Evolutionary conservation across 2,797 vertebrate genomes (phyloP).

Genomic region (Oreochromis mossambicus): DNA sequence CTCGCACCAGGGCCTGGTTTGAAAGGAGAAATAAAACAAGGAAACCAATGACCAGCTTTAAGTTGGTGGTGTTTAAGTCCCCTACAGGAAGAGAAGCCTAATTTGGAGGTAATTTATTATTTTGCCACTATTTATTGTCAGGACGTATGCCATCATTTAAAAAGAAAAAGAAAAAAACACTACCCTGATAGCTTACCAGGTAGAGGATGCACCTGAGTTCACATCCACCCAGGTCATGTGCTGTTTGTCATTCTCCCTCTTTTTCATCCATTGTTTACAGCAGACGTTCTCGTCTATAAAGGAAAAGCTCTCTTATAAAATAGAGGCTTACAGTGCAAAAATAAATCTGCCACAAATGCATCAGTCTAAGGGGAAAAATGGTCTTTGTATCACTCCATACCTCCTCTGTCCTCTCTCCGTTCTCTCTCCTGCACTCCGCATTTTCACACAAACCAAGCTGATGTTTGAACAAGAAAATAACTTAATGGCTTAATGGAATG

Average conservation of each 20-base stretch:
- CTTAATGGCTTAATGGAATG: conserved; percentile 9
- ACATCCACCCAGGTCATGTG: not conserved
- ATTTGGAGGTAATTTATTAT: not conserved
- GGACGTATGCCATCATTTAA: not conserved
- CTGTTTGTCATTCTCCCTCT: not conserved
- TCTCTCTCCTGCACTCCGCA: not conserved
- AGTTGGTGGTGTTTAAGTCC: not conserved
- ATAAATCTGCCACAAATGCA: not conserved
- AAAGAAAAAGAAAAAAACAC: not conserved
- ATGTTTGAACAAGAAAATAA: not conserved
- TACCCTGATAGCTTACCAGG: not conserved
- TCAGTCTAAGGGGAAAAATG: not conserved
- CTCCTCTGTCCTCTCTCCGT: not conserved
- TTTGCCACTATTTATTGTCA: not conserved
- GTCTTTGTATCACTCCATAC: not conserved
- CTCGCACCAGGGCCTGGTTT: too few species aligned
- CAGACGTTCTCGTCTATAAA: not conserved
- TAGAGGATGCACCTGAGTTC: not conserved
- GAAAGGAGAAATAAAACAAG: too few species aligned
- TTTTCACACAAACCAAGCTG: not conserved
- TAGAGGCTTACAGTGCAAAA: not conserved
- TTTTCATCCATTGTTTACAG: not conserved
- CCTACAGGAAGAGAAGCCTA: not conserved
- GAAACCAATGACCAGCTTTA: too few species aligned
- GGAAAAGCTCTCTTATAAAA: not conserved